Base-by-base conservation (phyloP, 2,797 vertebrate species). In the Anguilla obscura region DNA sequence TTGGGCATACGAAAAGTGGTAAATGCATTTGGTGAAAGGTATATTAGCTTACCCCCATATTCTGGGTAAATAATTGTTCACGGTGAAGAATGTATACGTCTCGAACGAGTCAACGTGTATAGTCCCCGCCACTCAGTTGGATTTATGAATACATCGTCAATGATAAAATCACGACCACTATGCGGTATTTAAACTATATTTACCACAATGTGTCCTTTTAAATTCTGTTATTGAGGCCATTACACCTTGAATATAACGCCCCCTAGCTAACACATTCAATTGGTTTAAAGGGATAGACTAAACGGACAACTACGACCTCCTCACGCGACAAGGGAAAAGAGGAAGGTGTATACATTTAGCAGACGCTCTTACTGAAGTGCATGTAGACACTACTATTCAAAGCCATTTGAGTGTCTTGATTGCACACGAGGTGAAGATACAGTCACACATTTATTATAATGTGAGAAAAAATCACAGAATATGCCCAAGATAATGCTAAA, bases 141-240 rank as follows among this genome's bases (percentile, higher is more conserved):
- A 8, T 66, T n/a, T 66, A n/a, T 66, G 60, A 66, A 63, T 63
- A n/a, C 21, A 66, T 66, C n/a, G 21, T 1, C 58, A 16, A n/a
- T n/a, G 21, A 66, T 66, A 66, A 4, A 66, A n/a, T 66, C 60
- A 66, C 60, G 45, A 14, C 36, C 80, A 16, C 52, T 54, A 54
- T 58, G 12, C 16, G 16, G 63, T 69, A 27, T 69, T 69, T 69
- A 27, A 7, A 69, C 63, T n/a, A 69, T 69, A 6, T 69, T 63
- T 6, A 63, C 4, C 60, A 18, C 24, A 63, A 63, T 18, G 18
- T 24, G 60, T 63, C 60, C 60, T 27, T 71, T 71, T 33, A 6
- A 14, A n/a, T 30, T 18, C 18, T 74, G 45, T 86, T 87, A 87
- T 87, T 91, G 90, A 91, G 91, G 89, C 84, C 89, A 80, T 16